These are phyloP conservation scores for Dorcus parallelipipedus DNA, from an alignment of 2,888 invertebrate genomes.

Conservation along the genomic window DNA sequence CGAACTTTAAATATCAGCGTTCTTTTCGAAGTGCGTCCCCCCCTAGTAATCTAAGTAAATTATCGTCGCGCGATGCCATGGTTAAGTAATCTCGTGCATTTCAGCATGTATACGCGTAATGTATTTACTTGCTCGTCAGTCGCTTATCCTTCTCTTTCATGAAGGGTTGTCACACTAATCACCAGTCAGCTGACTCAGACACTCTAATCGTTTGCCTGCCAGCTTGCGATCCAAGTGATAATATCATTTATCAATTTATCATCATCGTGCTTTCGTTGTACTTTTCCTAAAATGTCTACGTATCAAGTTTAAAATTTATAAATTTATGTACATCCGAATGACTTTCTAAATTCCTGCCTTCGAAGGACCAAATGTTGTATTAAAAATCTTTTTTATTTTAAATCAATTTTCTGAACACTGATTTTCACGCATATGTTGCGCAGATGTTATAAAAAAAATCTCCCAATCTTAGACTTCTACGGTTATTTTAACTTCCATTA, in stretches of 20 bases:
- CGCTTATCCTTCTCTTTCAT: slow-evolving; percentile 36
- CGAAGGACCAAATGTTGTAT: too few relatives aligned
- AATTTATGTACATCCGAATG: too few relatives aligned
- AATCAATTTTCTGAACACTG: too few relatives aligned
- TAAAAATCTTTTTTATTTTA: too few relatives aligned
- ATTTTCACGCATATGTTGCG: too few relatives aligned
- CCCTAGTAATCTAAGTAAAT: neutral
- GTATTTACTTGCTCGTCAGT: slow-evolving; percentile 27
- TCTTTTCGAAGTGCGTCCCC: too few relatives aligned
- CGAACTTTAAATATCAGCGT: neutral
- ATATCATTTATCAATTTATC: slow-evolving; percentile 35
- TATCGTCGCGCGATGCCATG: neutral
- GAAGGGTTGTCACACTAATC: slow-evolving; percentile 30
- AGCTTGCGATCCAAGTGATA: slow-evolving; percentile 26
- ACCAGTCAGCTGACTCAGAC: slow-evolving; percentile 34
- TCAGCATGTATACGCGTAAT: slow-evolving; percentile 31
- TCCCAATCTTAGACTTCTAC: too few relatives aligned
- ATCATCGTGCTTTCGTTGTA: neutral
- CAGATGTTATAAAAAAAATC: too few relatives aligned
- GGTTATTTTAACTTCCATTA: too few relatives aligned
- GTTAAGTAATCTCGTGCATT: slow-evolving; percentile 12
- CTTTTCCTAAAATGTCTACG: too few relatives aligned
- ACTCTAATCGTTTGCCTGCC: slow-evolving; percentile 24
- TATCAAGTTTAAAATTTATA: too few relatives aligned
- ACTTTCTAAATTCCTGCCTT: too few relatives aligned